A percentile compares a stretch with the other conserved stretches of the same genome.
phyloP scores from a whole-genome alignment of 2,113 vertebrate genomes.

The Opisthocomus hoazin region DNA sequence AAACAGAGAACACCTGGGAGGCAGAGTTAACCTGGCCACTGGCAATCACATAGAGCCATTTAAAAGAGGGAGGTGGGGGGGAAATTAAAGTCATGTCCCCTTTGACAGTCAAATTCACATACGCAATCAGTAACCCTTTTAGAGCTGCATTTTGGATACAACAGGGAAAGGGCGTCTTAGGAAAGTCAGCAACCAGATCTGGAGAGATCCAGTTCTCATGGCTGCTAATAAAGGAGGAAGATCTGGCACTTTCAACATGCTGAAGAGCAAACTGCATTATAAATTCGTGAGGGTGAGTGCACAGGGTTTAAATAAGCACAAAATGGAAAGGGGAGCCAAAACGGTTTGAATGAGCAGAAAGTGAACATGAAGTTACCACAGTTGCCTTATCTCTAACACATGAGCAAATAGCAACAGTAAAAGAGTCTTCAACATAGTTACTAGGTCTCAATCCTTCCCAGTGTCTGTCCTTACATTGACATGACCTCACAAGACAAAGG shows the following conservation, averaged over 20 bases:
- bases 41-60: neutral
- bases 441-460: neutral
- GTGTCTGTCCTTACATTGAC: neutral
- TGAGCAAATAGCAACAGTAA: neutral
- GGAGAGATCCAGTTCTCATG: neutral
- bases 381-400: neutral
- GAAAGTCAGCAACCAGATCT: neutral
- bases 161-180: neutral
- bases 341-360: neutral
- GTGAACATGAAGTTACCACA: neutral
- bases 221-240: neutral
- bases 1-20: neutral
- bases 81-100: neutral
- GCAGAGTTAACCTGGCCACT: neutral
- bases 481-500: neutral
- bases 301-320: neutral
- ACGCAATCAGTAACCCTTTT: neutral
- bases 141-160: neutral
- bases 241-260: rapidly evolving
- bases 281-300: neutral
- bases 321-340: neutral
- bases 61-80: neutral
- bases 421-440: neutral
- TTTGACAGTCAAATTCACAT: neutral
- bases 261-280: neutral